Conservation (phyloP, 1,140 invertebrate genomes). For the Bathynomus jamesi region DNA sequence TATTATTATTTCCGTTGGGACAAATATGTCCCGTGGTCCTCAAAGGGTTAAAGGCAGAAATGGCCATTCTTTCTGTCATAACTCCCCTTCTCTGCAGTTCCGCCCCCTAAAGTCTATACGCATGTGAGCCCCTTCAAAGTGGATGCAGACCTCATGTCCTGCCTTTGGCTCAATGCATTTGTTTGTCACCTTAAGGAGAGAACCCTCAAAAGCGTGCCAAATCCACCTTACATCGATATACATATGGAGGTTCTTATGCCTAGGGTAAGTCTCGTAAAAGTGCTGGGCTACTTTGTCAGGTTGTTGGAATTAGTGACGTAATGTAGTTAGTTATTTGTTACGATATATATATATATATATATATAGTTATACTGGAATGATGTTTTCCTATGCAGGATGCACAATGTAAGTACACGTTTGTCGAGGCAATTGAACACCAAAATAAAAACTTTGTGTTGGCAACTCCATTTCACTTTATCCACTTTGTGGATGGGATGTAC, state of each 20-base stretch:
- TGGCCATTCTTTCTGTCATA: not conserved
- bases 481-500: not conserved
- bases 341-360: no score
- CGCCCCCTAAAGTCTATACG: conserved; percentile 82
- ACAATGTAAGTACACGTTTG: no score
- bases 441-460: not conserved
- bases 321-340: no score
- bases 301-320: not conserved
- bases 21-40: no score
- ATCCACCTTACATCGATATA: conserved; percentile 65
- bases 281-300: no score
- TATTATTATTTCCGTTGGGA: no score
- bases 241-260: conserved; percentile 85
- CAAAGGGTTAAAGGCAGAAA: no score
- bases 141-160: conserved; percentile 71
- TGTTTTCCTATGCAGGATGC: not conserved
- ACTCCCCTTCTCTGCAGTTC: conserved; percentile 57
- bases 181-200: conserved; percentile 73
- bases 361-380: no score
- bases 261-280: conserved; percentile 62
- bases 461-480: not conserved
- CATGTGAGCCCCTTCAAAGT: conserved; percentile 81
- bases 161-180: conserved; percentile 92
- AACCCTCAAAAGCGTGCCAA: conserved; percentile 42
- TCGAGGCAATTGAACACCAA: not conserved